Evolutionary conservation across 1,140 invertebrate genomes (phyloP), one percentile per base, ranked within the genome.

Genomic region (Anoplolepis gracilipes): DNA sequence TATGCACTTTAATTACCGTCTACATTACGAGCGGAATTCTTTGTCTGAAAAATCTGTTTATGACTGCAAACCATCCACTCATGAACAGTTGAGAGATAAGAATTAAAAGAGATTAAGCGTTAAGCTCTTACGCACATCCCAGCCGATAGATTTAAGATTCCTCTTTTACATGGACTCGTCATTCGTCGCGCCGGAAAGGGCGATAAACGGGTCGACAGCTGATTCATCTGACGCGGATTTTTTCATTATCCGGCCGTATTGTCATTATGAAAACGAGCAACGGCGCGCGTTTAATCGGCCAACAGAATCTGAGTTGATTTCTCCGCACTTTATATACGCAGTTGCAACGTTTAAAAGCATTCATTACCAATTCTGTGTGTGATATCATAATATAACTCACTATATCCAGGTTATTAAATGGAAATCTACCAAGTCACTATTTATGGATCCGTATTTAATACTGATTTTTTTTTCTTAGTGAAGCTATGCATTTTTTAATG

Each of bases 241-340:
- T 59, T 65, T 70, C 78, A 49, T 81, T 81, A 81, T 81, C 78
- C 49, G 19, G 33, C 25, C 49, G 65, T 81, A 81, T 81, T 70
- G 65, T 81, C 78, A 59, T 70, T 81, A 70, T 70, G 78, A 72
- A 81, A 70, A 81, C 77, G 77, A 81, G 64, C 33, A 55, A 57
- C 64, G 64, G 46, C 46, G 65, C 78, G 53, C 49, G 22, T 36
- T 81, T 81, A 72, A 72, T 81, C 65, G 49, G 11, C 64, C 49
- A 49, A 13, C 77, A 30, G 76, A 30, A 79, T 69, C 22, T 64
- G 77, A 81, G 33, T 33, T 3, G 49, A 72, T 39, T 42, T 39
- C 78, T 22, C 33, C 65, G 33, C 2, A 42, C 10, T 36, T 25
- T 69, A 70, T 67, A 16, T 22, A n/a, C n/a, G 16, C 53, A 33